Evolutionary conservation across 2,113 vertebrate species (phyloP).

Genomic region (Mustelus asterias): DNA sequence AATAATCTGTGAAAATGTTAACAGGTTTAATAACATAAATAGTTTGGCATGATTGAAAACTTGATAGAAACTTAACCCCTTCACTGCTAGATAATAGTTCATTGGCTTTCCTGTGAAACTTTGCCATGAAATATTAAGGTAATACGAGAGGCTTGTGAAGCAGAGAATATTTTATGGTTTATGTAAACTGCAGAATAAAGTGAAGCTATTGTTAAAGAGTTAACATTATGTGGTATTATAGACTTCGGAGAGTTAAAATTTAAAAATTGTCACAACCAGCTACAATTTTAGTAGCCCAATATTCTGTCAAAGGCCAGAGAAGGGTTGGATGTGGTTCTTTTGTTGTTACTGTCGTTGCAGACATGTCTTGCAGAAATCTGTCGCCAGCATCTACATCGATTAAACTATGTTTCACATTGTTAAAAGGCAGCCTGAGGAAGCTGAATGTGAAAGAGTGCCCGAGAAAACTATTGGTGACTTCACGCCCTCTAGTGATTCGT

Average conservation of each 20-base stretch:
- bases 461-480: background rate
- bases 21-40: background rate
- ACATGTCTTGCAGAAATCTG: background rate
- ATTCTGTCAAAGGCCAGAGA: too few species aligned
- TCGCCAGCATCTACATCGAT: background rate
- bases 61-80: conserved; percentile 6
- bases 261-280: background rate
- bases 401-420: background rate
- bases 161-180: background rate
- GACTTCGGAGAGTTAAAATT: background rate
- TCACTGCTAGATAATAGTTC: background rate
- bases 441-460: background rate
- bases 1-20: background rate
- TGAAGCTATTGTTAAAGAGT: background rate
- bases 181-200: background rate
- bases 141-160: background rate
- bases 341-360: background rate
- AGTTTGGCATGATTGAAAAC: background rate
- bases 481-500: background rate
- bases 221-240: background rate
- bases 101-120: background rate
- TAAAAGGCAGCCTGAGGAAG: background rate
- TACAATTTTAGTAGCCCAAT: background rate
- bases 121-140: background rate
- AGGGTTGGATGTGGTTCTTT: background rate